phyloP scores from a whole-genome alignment of 2,113 vertebrate species.

The Passerina amoena region DNA sequence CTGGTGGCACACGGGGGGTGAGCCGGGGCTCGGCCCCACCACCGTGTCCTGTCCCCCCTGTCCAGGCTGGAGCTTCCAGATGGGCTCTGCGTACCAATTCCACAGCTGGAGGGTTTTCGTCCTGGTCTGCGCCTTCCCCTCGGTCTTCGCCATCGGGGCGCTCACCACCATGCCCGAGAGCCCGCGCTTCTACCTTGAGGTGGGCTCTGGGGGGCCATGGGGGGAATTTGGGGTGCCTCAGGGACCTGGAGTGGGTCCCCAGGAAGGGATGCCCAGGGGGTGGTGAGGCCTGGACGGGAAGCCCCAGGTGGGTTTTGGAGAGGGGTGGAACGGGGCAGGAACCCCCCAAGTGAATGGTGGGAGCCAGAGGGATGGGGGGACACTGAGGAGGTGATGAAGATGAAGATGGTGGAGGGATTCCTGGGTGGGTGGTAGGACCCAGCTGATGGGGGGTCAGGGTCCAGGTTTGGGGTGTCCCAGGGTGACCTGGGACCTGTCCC shows the following conservation, averaged over 20 bases:
- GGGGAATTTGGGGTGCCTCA: fast-evolving
- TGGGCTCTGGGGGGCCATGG: neutral
- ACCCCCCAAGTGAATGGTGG: fast-evolving
- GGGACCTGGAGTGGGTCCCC: neutral
- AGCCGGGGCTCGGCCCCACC: neutral
- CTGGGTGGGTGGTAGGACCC: no score
- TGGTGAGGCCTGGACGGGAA: neutral
- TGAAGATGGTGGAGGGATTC: neutral
- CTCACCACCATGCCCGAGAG: slow-evolving; percentile 97
- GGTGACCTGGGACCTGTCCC: neutral
- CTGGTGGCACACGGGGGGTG: fast-evolving
- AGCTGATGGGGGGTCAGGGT: fast-evolving
- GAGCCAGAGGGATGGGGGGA: neutral
- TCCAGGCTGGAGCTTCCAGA: slow-evolving; percentile 97
- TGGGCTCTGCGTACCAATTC: slow-evolving; percentile 98
- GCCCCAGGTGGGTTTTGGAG: neutral
- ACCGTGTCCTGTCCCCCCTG: fast-evolving
- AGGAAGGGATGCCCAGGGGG: no score
- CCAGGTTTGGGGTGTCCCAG: fast-evolving
- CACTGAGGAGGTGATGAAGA: neutral
- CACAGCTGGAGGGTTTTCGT: slow-evolving; percentile 99
- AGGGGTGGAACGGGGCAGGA: neutral
- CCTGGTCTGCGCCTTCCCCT: slow-evolving; percentile 94
- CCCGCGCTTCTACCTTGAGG: slow-evolving; percentile 96
- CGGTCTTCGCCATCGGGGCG: slow-evolving; percentile 92